phyloP scores from a whole-genome alignment of 2,797 vertebrate genomes.

The Danio jaintianensis region DNA sequence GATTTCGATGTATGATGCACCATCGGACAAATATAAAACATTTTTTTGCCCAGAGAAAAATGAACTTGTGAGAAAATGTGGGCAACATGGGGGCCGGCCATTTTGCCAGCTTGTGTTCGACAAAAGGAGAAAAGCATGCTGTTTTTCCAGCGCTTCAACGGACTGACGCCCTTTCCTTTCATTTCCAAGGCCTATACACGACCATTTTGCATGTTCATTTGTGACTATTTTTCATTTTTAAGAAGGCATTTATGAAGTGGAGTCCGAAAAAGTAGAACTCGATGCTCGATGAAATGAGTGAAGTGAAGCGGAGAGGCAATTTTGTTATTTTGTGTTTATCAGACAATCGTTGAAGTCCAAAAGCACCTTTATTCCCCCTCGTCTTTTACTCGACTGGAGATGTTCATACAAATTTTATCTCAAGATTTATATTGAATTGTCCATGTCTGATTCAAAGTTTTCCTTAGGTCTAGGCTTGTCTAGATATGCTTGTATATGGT shows the following conservation, averaged over 20 bases:
- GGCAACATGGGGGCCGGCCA: constrained; percentile 63
- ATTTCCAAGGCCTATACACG: constrained; percentile 41
- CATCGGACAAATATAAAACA: constrained; percentile 65
- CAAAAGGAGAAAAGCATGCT: constrained; percentile 80
- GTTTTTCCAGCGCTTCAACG: constrained; percentile 82
- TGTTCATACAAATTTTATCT: constrained; percentile 77
- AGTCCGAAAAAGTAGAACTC: constrained; percentile 74
- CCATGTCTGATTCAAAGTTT: constrained; percentile 87
- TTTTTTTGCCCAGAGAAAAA: constrained; percentile 64
- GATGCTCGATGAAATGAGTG: constrained; percentile 69
- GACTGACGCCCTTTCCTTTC: constrained; percentile 76
- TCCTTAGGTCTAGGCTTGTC: constrained; percentile 88
- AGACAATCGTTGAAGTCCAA: constrained; percentile 90
- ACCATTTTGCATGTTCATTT: constrained; percentile 84
- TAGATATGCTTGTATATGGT: constrained; percentile 87
- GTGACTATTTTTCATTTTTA: constrained; percentile 67
- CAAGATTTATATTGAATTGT: constrained; percentile 92
- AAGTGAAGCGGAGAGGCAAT: constrained; percentile 72
- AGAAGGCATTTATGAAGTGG: constrained; percentile 83
- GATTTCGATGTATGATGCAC: constrained; percentile 91
- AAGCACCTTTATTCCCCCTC: constrained; percentile 90
- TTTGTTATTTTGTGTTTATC: constrained; percentile 78
- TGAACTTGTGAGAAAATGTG: constrained; percentile 66
- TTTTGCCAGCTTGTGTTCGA: constrained; percentile 58
- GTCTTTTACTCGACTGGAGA: constrained; percentile 55